Evolutionary conservation across 2,797 vertebrate genomes (phyloP).

Genomic region (Eulemur coronatus): DNA sequence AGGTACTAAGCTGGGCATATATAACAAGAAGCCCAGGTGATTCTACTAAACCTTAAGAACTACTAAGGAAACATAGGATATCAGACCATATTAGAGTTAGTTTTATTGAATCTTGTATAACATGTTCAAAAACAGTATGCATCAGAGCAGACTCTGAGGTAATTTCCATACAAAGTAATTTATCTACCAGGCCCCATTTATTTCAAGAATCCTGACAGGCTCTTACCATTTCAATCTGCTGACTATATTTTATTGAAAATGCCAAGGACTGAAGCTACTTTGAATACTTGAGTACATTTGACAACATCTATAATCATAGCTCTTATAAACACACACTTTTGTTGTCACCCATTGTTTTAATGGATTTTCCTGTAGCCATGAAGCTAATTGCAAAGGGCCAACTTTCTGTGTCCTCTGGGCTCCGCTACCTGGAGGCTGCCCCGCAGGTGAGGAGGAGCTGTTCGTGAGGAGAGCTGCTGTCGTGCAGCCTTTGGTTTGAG

Average conservation of each 20-base stretch:
- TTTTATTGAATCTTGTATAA: not conserved
- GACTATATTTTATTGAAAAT: conserved; percentile 18
- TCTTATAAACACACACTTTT: not conserved
- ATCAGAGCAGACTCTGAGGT: not conserved
- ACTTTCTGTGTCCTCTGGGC: not conserved
- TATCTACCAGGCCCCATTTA: not conserved
- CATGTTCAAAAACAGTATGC: not conserved
- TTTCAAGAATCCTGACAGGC: not conserved
- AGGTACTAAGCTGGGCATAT: not conserved
- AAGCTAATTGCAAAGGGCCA: not conserved
- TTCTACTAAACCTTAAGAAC: not conserved
- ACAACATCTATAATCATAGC: not conserved
- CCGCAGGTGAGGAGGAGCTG: not conserved
- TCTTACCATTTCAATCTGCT: not conserved
- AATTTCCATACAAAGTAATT: conserved; percentile 32
- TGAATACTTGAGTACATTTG: not conserved
- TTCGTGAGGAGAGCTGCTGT: not conserved
- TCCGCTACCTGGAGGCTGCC: not conserved
- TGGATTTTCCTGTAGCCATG: not conserved
- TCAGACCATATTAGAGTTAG: not conserved
- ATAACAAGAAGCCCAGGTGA: not conserved
- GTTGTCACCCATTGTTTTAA: not conserved
- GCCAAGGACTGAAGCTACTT: not conserved
- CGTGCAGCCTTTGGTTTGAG: not conserved
- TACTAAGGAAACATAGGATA: not conserved